Percentiles rank a stretch among this genome's conserved stretches.
Evolutionary conservation across 2,113 vertebrate species (phyloP).

Genomic region (Garra rufa): DNA sequence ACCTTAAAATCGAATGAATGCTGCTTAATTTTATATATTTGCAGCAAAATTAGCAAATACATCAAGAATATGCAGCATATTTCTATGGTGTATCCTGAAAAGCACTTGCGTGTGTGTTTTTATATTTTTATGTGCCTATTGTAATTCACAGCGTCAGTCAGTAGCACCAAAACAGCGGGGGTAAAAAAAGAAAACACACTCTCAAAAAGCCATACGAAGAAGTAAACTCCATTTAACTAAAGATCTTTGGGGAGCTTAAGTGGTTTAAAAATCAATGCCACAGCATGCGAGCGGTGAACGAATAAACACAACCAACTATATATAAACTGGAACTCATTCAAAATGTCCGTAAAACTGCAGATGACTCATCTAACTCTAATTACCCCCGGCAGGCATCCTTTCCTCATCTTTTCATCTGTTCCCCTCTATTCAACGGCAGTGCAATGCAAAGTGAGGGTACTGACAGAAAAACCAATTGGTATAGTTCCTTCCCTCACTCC

Average conservation of each 20-base stretch:
- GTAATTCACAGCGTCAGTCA: slow-evolving; percentile 19
- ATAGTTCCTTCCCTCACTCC: background rate
- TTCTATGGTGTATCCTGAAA: background rate
- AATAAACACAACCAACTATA: slow-evolving; percentile 7
- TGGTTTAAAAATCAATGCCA: slow-evolving; percentile 29
- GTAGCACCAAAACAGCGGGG: slow-evolving; percentile 9
- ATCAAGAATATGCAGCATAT: background rate
- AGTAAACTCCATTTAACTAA: slow-evolving; percentile 33
- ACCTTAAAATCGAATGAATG: background rate
- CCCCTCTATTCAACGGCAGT: background rate
- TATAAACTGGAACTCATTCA: slow-evolving; percentile 27
- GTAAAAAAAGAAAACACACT: background rate
- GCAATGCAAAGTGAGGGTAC: slow-evolving; percentile 3
- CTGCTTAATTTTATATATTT: background rate
- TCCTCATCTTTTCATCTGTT: slow-evolving; percentile 27
- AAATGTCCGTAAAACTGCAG: slow-evolving; percentile 10
- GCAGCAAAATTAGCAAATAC: background rate
- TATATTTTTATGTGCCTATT: background rate
- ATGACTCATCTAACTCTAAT: slow-evolving; percentile 38
- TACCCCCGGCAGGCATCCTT: slow-evolving; percentile 32
- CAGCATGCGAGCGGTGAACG: slow-evolving; percentile 17
- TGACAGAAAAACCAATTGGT: background rate
- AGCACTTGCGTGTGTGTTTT: background rate
- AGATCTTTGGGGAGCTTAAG: slow-evolving; percentile 33
- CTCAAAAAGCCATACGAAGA: background rate